Evolutionary conservation across 2,113 vertebrate genomes (phyloP).

Genomic region (Trematomus loennbergii): DNA sequence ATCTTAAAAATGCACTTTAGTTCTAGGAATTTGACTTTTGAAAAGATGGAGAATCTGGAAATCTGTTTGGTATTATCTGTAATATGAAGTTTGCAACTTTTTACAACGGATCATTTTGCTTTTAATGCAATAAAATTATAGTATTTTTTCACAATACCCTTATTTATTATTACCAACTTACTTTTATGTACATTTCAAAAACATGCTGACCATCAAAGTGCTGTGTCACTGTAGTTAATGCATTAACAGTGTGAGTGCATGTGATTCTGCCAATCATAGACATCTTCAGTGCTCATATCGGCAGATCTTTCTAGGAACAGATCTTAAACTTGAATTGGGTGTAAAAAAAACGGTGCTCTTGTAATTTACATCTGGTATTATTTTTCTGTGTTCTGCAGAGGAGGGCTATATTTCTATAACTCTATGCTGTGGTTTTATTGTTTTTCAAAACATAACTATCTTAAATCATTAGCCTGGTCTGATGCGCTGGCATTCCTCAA

Average conservation of each 20-base stretch:
- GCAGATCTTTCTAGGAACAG: not conserved
- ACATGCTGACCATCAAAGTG: not conserved
- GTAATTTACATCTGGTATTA: not conserved
- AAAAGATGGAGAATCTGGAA: no score
- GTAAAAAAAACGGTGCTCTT: not conserved
- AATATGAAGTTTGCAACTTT: not conserved
- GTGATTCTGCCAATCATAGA: not conserved
- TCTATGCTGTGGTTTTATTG: not conserved
- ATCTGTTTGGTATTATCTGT: not conserved
- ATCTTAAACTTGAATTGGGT: not conserved
- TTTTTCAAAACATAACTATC: not conserved
- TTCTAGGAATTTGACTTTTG: no score
- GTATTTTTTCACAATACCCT: not conserved
- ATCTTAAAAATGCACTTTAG: no score
- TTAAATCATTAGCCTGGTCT: not conserved
- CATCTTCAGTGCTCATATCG: not conserved
- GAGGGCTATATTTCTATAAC: not conserved
- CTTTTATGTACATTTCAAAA: not conserved
- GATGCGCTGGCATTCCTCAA: slow-evolving; percentile 5
- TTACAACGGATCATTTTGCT: not conserved
- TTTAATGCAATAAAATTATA: not conserved
- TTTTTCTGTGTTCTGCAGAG: not conserved
- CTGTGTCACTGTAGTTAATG: not conserved
- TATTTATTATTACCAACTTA: not conserved
- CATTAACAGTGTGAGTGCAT: not conserved